These are phyloP conservation scores for Dysmachus trigonus DNA, from an alignment of 2,888 invertebrate species.

Conservation along the genomic window DNA sequence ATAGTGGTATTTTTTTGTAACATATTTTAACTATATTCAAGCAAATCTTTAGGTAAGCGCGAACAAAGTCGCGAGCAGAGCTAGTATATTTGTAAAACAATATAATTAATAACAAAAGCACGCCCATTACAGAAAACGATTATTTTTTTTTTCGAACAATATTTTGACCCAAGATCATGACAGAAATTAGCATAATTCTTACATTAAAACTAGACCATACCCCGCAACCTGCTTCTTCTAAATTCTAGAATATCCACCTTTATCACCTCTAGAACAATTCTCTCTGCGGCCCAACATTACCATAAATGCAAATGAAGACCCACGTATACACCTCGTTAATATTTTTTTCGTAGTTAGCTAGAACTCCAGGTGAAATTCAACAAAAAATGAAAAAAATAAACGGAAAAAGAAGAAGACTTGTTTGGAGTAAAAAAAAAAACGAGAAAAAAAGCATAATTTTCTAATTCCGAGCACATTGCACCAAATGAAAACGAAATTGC, in stretches of 20 bases:
- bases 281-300: not conserved
- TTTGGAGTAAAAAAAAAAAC: not conserved
- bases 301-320: constrained; percentile 12
- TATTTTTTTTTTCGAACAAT: not conserved
- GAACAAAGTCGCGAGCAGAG: no score
- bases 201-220: not conserved
- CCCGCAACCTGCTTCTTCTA: not conserved
- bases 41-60: no score
- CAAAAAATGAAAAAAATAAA: not conserved
- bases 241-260: not conserved
- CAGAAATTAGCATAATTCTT: not conserved
- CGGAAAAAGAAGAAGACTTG: not conserved
- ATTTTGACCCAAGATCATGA: not conserved
- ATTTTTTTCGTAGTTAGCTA: not conserved
- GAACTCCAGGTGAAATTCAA: not conserved
- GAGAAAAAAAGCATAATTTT: constrained; percentile 12
- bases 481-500: constrained; percentile 44
- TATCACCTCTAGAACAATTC: constrained; percentile 13
- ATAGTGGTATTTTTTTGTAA: no score
- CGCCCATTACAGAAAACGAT: not conserved
- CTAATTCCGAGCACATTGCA: constrained; percentile 34
- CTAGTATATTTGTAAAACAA: not conserved
- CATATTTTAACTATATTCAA: no score
- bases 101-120: not conserved
- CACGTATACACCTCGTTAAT: not conserved